Conservation (phyloP, 2,888 invertebrate genomes). For the Xanthorhoe designata region DNA sequence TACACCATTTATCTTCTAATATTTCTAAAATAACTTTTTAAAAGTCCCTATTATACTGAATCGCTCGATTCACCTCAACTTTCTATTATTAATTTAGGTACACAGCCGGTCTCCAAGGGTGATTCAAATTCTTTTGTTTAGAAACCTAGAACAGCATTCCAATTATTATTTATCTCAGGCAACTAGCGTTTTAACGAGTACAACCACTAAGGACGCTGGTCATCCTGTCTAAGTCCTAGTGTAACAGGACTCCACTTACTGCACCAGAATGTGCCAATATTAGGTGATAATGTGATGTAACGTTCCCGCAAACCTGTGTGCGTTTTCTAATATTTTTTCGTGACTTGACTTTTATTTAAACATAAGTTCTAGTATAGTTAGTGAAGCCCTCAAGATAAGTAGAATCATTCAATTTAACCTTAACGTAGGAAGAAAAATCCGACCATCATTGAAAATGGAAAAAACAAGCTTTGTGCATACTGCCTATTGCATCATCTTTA, state of each 20-base stretch:
- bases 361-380: constrained; percentile 7
- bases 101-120: constrained; percentile 40
- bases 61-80: constrained; percentile 23
- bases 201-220: constrained; percentile 28
- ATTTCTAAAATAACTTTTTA: constrained; percentile 20
- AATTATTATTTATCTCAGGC: constrained; percentile 44
- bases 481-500: constrained; percentile 85
- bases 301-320: constrained; percentile 17
- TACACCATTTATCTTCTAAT: constrained; percentile 18
- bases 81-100: constrained; percentile 35
- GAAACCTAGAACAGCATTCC: constrained; percentile 33
- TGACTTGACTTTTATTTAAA: constrained; percentile 5
- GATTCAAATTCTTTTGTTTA: constrained; percentile 31
- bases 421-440: constrained; percentile 33
- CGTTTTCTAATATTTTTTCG: constrained; percentile 14
- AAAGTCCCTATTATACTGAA: constrained; percentile 14
- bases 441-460: constrained; percentile 44
- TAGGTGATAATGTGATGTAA: constrained; percentile 11
- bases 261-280: constrained; percentile 17
- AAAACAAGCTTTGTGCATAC: constrained; percentile 57
- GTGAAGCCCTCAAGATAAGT: not conserved
- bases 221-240: constrained; percentile 31
- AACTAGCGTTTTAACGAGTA: constrained; percentile 44
- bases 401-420: not conserved
- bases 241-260: constrained; percentile 8